These are phyloP conservation scores for Coluber constrictor DNA, from an alignment of 2,797 vertebrate genomes.

Conservation along the genomic window DNA sequence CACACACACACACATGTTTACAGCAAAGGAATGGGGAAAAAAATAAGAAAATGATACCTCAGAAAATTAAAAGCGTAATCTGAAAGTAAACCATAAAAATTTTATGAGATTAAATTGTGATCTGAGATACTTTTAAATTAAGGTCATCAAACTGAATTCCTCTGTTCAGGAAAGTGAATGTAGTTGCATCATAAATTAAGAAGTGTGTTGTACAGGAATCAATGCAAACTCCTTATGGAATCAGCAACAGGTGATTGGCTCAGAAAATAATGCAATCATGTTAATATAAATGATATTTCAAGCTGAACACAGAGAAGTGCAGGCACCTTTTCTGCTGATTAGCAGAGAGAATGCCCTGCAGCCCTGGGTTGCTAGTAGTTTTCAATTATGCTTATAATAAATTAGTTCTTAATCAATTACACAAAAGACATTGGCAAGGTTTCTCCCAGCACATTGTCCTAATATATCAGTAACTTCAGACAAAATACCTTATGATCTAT, in stretches of 20 bases:
- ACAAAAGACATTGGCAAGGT: background rate
- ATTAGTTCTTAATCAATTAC: background rate
- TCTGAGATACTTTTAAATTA: background rate
- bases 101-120: background rate
- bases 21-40: background rate
- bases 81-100: background rate
- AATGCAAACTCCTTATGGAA: background rate
- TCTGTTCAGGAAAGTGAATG: background rate
- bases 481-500: background rate
- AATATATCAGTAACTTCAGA: background rate
- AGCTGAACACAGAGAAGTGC: background rate
- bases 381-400: background rate
- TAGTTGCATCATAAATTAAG: constrained; percentile 5
- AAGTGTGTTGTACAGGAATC: background rate
- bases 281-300: background rate
- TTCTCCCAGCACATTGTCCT: background rate
- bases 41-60: background rate
- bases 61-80: background rate
- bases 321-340: background rate
- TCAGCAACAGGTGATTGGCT: background rate
- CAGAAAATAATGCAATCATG: background rate
- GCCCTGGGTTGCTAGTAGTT: background rate
- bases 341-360: background rate
- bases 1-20: background rate
- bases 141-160: background rate